phyloP scores from a whole-genome alignment of 2,888 invertebrate species.

The Acronicta aceris region DNA sequence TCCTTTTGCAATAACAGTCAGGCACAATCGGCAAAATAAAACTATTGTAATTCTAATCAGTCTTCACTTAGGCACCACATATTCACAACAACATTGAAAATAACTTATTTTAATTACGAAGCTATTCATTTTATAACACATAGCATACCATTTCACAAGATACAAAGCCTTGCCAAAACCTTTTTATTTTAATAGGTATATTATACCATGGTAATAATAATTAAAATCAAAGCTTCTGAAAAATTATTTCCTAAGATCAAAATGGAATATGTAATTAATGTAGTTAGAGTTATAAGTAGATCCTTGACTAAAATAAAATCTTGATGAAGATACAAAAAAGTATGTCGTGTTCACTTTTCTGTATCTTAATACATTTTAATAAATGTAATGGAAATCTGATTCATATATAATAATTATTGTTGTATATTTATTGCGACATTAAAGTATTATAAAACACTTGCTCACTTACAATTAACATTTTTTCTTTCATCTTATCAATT shows the following conservation, averaged over 20 bases:
- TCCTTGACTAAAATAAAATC: no score
- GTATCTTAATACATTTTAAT: no score
- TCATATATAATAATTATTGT: no score
- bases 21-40: conserved; percentile 57
- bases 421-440: neutral
- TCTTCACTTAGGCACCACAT: conserved; percentile 77
- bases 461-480: conserved; percentile 11
- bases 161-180: conserved; percentile 3
- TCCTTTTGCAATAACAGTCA: conserved; percentile 26
- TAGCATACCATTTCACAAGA: neutral
- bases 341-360: no score
- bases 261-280: no score
- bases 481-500: no score
- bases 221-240: no score
- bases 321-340: no score
- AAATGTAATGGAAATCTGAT: no score
- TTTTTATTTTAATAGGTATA: conserved; percentile 4
- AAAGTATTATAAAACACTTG: conserved; percentile 4
- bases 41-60: conserved; percentile 72
- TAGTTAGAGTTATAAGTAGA: no score
- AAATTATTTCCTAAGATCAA: no score
- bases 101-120: conserved; percentile 16
- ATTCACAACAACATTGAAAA: conserved; percentile 60
- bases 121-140: conserved; percentile 5
- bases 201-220: neutral